A percentile compares a stretch with the other conserved stretches of the same genome.
Conservation (phyloP, 2,888 invertebrate species). For the Dasysyrphus albostriatus region DNA sequence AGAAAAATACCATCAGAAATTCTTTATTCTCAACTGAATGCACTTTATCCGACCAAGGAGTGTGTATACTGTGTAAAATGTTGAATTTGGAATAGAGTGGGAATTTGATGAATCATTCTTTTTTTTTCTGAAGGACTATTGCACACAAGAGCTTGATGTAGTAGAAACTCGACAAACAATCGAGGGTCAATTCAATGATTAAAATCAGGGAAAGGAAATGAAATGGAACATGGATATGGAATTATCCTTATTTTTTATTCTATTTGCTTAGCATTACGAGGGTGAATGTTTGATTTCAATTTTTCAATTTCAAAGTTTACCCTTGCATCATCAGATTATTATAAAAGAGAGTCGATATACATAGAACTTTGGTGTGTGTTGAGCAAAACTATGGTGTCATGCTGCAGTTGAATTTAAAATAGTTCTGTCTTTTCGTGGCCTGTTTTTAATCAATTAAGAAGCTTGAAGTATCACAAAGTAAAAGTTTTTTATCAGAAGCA, state of each 20-base stretch:
- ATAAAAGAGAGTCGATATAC: background rate
- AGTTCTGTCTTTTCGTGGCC: background rate
- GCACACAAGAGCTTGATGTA: background rate
- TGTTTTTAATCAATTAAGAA: background rate
- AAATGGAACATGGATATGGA: slow-evolving; percentile 2
- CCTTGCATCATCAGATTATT: slow-evolving; percentile 4
- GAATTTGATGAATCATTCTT: slow-evolving; percentile 67
- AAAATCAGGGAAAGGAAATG: slow-evolving; percentile 30
- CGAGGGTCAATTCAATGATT: slow-evolving; percentile 53
- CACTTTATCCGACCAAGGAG: slow-evolving; percentile 33
- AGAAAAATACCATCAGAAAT: slow-evolving; percentile 20
- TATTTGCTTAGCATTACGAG: slow-evolving; percentile 37
- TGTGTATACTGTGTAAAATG: background rate
- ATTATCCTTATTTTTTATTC: background rate
- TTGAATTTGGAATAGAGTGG: slow-evolving; percentile 52
- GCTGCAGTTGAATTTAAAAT: background rate
- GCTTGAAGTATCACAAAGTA: background rate
- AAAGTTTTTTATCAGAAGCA: background rate
- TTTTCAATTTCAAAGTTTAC: slow-evolving; percentile 24
- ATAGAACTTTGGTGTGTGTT: background rate
- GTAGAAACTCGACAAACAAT: slow-evolving; percentile 24
- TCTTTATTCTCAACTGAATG: slow-evolving; percentile 31
- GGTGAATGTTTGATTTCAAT: slow-evolving; percentile 28
- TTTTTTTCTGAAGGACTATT: slow-evolving; percentile 30
- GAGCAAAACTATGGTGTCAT: background rate